Evolutionary conservation across 1,140 invertebrate genomes (phyloP).

Genomic region (Plectrocnemia conspersa): DNA sequence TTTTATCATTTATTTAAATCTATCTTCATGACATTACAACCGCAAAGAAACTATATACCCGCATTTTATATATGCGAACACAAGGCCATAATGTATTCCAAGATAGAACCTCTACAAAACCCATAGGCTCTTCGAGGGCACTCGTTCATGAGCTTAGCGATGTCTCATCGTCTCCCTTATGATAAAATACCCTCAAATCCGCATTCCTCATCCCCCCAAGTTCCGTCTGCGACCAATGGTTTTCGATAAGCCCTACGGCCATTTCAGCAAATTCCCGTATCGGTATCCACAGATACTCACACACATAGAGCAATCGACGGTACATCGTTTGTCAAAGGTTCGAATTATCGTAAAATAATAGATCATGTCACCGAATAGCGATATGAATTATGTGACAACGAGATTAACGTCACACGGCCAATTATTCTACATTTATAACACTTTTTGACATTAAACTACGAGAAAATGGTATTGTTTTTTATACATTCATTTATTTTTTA

Average conservation of each 20-base stretch:
- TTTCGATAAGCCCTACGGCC: conserved; percentile 13
- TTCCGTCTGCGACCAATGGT: conserved; percentile 4
- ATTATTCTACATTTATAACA: no score
- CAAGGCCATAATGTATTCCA: no score
- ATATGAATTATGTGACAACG: no score
- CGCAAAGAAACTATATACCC: neutral
- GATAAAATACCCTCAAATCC: conserved; percentile 21
- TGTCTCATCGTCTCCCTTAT: conserved; percentile 15
- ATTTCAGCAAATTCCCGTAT: conserved; percentile 16
- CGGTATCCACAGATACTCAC: conserved; percentile 4
- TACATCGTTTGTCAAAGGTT: no score
- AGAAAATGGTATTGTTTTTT: no score
- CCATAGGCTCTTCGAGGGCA: neutral
- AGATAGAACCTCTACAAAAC: no score
- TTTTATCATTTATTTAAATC: no score
- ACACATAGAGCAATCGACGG: neutral
- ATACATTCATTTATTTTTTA: no score
- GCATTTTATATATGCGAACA: neutral
- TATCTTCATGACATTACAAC: neutral
- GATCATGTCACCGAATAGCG: no score
- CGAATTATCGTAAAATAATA: no score
- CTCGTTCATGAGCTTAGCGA: conserved; percentile 23
- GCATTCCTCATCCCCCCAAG: conserved; percentile 13
- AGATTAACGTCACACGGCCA: no score
- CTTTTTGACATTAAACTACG: no score